Evolutionary conservation across 1,140 invertebrate species (phyloP).

Genomic region (Macrocentrus cingulum): DNA sequence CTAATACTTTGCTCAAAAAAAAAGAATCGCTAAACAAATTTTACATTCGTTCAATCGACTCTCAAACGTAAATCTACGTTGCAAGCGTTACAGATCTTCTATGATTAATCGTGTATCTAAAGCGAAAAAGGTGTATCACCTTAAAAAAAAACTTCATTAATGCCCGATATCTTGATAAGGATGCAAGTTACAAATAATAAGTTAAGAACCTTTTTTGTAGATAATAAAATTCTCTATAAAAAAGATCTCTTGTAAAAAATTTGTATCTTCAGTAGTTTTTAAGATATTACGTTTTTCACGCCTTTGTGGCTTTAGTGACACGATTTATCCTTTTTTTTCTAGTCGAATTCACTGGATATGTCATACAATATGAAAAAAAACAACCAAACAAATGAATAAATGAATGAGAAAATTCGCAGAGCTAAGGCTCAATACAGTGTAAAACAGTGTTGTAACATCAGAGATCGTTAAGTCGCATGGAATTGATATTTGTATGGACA

Average conservation of each 20-base stretch:
- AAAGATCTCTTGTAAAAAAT: too few species aligned
- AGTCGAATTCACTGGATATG: too few species aligned
- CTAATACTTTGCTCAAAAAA: constrained; percentile 20
- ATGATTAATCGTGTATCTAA: constrained; percentile 32
- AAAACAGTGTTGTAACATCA: constrained; percentile 44
- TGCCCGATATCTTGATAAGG: neutral
- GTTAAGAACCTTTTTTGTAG: too few species aligned
- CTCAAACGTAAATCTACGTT: constrained; percentile 24
- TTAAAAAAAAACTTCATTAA: neutral
- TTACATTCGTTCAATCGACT: neutral
- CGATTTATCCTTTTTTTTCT: too few species aligned
- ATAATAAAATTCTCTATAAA: too few species aligned
- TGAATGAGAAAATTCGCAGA: neutral
- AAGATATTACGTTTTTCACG: neutral
- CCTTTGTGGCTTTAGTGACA: too few species aligned
- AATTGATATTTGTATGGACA: constrained; percentile 54
- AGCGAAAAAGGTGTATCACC: constrained; percentile 29
- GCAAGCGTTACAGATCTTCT: constrained; percentile 31
- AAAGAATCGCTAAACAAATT: constrained; percentile 27
- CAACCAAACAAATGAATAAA: neutral
- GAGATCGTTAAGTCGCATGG: constrained; percentile 55
- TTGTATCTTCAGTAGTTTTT: too few species aligned
- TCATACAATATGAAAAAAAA: too few species aligned
- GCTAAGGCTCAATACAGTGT: neutral
- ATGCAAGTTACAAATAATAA: too few species aligned